Conservation (phyloP, 92 coral and sea anemone genomes). For the Scolanthus callimorphus region DNA sequence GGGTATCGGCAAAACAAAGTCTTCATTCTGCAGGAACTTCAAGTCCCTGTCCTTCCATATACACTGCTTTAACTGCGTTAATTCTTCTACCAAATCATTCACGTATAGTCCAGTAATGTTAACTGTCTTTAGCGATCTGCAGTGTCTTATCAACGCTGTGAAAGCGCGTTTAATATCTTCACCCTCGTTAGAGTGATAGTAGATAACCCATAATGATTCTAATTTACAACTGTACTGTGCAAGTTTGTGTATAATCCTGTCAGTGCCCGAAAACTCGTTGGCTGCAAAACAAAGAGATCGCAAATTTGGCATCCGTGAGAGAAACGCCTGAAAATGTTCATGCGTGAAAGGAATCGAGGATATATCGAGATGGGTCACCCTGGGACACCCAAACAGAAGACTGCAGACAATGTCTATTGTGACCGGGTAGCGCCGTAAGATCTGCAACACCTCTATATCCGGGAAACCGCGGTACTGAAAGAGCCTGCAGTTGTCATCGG, state of each 20-base stretch:
- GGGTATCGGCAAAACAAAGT: constrained; percentile 29
- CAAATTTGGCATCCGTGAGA: constrained; percentile 48
- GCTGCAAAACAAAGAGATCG: constrained; percentile 57
- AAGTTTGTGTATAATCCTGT: constrained; percentile 42
- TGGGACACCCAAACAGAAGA: constrained; percentile 51
- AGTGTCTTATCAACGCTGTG: constrained; percentile 31
- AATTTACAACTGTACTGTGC: constrained; percentile 27
- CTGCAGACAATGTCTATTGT: constrained; percentile 53
- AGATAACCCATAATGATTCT: constrained; percentile 41
- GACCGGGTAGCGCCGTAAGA: constrained; percentile 69
- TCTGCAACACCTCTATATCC: constrained; percentile 41
- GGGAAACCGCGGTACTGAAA: constrained; percentile 44
- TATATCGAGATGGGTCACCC: constrained; percentile 54
- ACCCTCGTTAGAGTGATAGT: constrained; percentile 55
- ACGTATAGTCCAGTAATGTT: constrained; percentile 67
- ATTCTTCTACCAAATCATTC: constrained; percentile 37
- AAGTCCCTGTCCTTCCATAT: constrained; percentile 1
- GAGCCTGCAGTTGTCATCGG: constrained; percentile 52
- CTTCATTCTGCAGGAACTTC: constrained; percentile 23
- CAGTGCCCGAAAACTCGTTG: constrained; percentile 57
- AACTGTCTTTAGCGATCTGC: constrained; percentile 37
- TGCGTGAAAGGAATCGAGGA: constrained; percentile 73
- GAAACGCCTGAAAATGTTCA: constrained; percentile 57
- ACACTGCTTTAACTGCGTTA: constrained; percentile 9
- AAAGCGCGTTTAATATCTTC: constrained; percentile 55